Conservation (phyloP, 2,797 vertebrate genomes). For the Falco rusticolus region DNA sequence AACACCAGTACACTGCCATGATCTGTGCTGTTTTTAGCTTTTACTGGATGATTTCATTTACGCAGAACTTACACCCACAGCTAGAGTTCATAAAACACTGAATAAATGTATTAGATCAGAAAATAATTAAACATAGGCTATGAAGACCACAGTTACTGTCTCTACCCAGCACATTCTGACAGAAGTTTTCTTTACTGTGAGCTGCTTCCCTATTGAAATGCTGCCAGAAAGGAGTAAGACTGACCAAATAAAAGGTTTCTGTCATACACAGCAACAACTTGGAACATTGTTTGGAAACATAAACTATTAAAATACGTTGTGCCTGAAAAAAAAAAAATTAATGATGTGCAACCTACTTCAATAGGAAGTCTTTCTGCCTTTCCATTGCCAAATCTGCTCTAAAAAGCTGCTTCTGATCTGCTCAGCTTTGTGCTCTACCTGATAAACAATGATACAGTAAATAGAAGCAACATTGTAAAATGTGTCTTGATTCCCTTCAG, state of each 20-base stretch:
- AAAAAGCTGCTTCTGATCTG: not conserved
- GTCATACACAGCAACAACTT: not conserved
- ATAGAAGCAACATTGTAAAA: not conserved
- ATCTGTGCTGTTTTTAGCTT: not conserved
- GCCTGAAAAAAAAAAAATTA: not conserved
- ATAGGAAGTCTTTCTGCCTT: not conserved
- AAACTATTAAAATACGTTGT: not conserved
- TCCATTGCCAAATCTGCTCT: not conserved
- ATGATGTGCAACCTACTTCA: not conserved
- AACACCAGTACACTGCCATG: not conserved
- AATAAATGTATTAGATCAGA: slow-evolving; percentile 12
- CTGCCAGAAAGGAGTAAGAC: not conserved
- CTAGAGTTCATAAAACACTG: not conserved
- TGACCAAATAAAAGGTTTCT: not conserved
- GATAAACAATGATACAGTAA: not conserved
- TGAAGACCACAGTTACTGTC: not conserved
- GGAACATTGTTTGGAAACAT: not conserved
- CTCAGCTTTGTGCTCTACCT: not conserved
- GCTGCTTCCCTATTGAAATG: not conserved
- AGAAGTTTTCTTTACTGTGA: not conserved
- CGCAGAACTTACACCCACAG: not conserved
- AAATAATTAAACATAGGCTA: not conserved
- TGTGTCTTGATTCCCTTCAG: not conserved
- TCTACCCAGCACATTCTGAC: not conserved
- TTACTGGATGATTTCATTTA: not conserved